Conservation (phyloP, 2,888 invertebrate genomes). For the Phorcus lineatus region DNA sequence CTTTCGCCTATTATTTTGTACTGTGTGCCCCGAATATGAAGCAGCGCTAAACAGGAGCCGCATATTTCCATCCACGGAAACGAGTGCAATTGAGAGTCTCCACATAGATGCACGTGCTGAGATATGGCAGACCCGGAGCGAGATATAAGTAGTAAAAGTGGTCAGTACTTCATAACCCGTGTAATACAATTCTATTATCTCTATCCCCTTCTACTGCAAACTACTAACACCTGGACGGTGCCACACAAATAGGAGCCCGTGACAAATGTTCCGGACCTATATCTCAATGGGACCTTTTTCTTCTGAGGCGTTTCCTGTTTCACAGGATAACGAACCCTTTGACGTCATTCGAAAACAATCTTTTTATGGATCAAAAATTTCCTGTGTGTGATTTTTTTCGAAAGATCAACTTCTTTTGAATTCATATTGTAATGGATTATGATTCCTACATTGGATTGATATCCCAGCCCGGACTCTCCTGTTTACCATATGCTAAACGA, state of each 20-base stretch:
- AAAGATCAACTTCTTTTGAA: no score
- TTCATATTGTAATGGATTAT: no score
- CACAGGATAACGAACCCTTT: not conserved
- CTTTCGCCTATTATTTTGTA: conserved; percentile 8
- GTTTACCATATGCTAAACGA: conserved; percentile 7
- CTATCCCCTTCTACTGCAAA: not conserved
- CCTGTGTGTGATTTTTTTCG: no score
- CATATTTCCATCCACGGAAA: conserved; percentile 3
- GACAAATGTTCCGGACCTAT: not conserved
- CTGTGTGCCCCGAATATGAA: conserved; percentile 15
- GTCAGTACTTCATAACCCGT: conserved; percentile 10
- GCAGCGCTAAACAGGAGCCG: not conserved
- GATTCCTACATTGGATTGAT: no score
- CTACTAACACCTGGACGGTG: not conserved
- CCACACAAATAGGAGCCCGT: conserved; percentile 5
- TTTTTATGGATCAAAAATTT: no score
- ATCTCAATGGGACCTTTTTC: conserved; percentile 1
- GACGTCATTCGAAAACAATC: not conserved
- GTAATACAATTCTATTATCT: not conserved
- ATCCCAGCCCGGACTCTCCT: not conserved
- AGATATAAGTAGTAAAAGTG: not conserved
- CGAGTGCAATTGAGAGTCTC: not conserved
- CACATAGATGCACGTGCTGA: conserved; percentile 12
- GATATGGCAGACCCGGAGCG: not conserved
- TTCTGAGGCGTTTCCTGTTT: conserved; percentile 7